These are phyloP conservation scores for Dendronephthya gigantea DNA, from an alignment of 64 coral and sea anemone species.

Conservation along the genomic window DNA sequence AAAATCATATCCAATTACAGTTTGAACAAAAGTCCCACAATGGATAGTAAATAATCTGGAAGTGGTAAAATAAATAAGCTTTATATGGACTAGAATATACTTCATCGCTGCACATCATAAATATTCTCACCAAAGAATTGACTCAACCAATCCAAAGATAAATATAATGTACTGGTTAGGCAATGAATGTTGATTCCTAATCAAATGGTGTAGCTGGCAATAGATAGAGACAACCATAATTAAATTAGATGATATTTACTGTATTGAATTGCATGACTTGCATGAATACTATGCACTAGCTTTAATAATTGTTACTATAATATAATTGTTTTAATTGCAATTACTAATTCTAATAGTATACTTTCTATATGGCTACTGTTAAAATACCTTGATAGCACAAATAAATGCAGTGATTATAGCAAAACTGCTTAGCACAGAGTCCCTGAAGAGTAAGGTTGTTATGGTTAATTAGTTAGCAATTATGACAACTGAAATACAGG, in stretches of 20 bases:
- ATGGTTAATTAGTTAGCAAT: no score
- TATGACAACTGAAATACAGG: no score
- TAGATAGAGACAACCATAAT: neutral
- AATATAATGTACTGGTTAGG: slow-evolving; percentile 80
- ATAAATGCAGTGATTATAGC: slow-evolving; percentile 48
- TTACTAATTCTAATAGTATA: neutral
- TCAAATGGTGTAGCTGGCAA: slow-evolving; percentile 50
- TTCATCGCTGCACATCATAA: neutral
- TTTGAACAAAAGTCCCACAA: neutral
- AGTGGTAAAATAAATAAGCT: neutral
- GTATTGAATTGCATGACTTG: no score
- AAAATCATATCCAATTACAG: neutral
- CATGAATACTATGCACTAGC: no score
- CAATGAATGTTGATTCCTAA: slow-evolving; percentile 59
- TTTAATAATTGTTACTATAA: neutral
- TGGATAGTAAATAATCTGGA: neutral
- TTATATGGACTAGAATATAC: neutral
- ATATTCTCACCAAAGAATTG: slow-evolving; percentile 65
- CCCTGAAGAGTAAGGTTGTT: slow-evolving; percentile 25
- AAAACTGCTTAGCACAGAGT: slow-evolving; percentile 38
- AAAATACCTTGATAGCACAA: slow-evolving; percentile 64
- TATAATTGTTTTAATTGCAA: neutral
- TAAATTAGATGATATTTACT: no score
- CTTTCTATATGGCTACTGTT: neutral
- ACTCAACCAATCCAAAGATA: slow-evolving; percentile 60